Evolutionary conservation across 2,888 invertebrate genomes (phyloP), one percentile per base, ranked within the genome.

Genomic region (Spialia ferax): DNA sequence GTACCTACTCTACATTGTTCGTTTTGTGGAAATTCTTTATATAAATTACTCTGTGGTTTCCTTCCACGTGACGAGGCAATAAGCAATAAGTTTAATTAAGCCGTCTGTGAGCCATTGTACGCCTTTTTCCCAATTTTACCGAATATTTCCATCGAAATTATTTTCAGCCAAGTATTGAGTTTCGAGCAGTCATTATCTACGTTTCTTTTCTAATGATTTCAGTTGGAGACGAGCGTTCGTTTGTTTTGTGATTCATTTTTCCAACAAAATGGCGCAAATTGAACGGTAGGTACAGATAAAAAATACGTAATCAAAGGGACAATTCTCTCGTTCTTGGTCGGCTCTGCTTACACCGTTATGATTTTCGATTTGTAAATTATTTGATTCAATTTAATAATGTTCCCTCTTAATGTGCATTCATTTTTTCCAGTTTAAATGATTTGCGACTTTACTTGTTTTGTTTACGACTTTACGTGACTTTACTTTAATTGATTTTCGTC

Each of bases 141-240:
- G 52, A 61, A 50, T 50, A 22, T 50, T 61, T 61, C 50, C 29
- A 20, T 48, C 61, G 32, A 35, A 61, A 50, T 22, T 61, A 61
- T 61, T 61, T 50, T 22, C 20, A 29, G 32, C 4, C 18, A 13
- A 48, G 61, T 61, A 61, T 61, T 61, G 61, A 61, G 61, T 61
- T 61, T 20, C 61, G 50, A 60, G 26, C 35, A n/a, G 18, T 57
- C 50, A 48, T 61, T 61, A 61, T 61, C 61, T 50, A n/a, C 61
- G 61, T 61, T 61, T 61, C 32, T 48, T 32, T 50, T 61, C 50
- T 61, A 50, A 61, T 61, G 32, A 61, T 61, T 61, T 50, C 50
- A 20, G n/a, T 13, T 26, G 54, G 7, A 15, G 35, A 56, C 35
- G 18, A 35, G 35, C 45, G 18, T 60, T 60, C 61, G 48, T 61